phyloP scores from a whole-genome alignment of 1,140 invertebrate genomes.

The Caenorhabditis tropicalis region DNA sequence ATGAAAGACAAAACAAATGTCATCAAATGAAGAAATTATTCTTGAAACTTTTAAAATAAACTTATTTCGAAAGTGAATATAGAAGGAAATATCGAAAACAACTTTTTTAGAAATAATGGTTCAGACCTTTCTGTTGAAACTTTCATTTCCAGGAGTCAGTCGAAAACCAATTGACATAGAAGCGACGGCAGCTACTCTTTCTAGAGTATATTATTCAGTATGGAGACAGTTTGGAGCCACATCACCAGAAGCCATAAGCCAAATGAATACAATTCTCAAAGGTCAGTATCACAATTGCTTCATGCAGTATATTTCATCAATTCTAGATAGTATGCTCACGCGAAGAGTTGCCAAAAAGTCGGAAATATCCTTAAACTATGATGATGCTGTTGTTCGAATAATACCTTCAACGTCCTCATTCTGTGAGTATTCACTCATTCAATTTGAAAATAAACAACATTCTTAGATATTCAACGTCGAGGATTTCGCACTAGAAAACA shows the following conservation, averaged over 20 bases:
- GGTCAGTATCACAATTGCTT: not conserved
- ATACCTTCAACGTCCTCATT: constrained; percentile 44
- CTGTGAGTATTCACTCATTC: not conserved
- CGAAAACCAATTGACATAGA: not conserved
- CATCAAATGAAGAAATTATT: not conserved
- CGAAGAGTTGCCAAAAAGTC: not conserved
- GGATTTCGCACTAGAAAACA: constrained; percentile 57
- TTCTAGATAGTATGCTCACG: not conserved
- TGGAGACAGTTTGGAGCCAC: not conserved
- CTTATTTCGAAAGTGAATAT: too few relatives aligned
- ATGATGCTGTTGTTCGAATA: constrained; percentile 32
- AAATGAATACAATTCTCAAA: not conserved
- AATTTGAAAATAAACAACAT: not conserved
- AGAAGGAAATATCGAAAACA: not conserved
- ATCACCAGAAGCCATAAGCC: not conserved
- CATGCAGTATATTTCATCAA: not conserved
- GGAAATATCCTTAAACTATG: constrained; percentile 46
- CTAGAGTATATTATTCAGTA: not conserved
- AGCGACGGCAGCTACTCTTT: not conserved
- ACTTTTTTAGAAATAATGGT: not conserved
- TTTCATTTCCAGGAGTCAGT: not conserved
- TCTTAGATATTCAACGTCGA: constrained; percentile 56
- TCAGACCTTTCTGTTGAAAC: not conserved
- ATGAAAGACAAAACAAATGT: not conserved
- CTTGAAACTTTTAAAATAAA: too few relatives aligned